phyloP scores from a whole-genome alignment of 2,888 invertebrate genomes.

The Cantharis nigra region DNA sequence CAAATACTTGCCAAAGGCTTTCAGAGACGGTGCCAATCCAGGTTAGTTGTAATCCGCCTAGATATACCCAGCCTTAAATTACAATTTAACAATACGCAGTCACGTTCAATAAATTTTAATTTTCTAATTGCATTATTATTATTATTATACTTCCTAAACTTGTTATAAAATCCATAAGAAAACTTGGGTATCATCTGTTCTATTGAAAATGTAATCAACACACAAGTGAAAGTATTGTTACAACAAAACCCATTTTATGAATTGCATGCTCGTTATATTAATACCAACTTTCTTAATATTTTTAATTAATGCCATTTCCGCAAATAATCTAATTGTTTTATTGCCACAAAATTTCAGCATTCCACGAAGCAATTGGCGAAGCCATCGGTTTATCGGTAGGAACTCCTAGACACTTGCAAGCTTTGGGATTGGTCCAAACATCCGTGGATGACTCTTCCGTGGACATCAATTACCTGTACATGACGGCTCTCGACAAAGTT shows the following conservation, averaged over 20 bases:
- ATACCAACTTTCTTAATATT: conserved; percentile 11
- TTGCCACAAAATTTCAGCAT: conserved; percentile 63
- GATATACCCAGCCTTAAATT: not conserved
- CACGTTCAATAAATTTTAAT: not conserved
- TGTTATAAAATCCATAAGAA: conserved; percentile 15
- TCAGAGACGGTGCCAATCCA: conserved; percentile 91
- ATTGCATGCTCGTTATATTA: conserved; percentile 2
- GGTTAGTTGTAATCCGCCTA: conserved; percentile 58
- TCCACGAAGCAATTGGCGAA: conserved; percentile 93
- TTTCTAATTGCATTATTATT: not conserved
- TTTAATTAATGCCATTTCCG: conserved; percentile 15
- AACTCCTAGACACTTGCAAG: conserved; percentile 83
- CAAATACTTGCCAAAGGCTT: conserved; percentile 80
- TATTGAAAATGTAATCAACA: conserved; percentile 18
- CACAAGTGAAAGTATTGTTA: conserved; percentile 15
- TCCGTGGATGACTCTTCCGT: conserved; percentile 81
- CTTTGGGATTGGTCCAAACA: conserved; percentile 78
- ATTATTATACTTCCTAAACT: not conserved
- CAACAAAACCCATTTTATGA: conserved; percentile 6
- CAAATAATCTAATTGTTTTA: conserved; percentile 6
- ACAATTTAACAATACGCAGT: not conserved
- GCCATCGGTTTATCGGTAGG: conserved; percentile 83
- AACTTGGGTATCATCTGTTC: conserved; percentile 22
- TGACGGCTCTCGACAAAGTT: conserved; percentile 84
- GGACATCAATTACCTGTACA: conserved; percentile 84